Conservation (phyloP, 1,140 invertebrate species). For the Drosophila seguyi region DNA sequence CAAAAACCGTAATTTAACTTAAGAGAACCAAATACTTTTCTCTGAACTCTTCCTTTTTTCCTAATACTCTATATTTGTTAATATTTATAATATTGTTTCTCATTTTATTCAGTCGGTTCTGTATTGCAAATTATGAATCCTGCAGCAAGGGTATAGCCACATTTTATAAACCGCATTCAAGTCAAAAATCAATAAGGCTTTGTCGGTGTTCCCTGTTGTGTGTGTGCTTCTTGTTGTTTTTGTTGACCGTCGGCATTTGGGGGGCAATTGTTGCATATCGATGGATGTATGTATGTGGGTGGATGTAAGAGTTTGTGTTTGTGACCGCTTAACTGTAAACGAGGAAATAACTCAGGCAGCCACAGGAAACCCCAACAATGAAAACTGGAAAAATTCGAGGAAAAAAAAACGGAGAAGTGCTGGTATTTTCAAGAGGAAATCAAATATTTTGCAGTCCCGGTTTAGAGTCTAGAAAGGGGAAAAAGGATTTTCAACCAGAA, state of each 20-base stretch:
- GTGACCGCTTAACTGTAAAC: constrained; percentile 44
- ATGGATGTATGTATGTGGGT: constrained; percentile 16
- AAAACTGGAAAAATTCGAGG: constrained; percentile 13
- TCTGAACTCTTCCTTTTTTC: too few relatives aligned
- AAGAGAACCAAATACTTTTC: too few relatives aligned
- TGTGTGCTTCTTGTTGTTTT: constrained; percentile 32
- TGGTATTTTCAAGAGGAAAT: constrained; percentile 41
- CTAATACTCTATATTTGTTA: background rate
- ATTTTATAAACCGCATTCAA: constrained; percentile 56
- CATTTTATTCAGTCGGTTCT: background rate
- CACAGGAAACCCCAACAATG: constrained; percentile 25
- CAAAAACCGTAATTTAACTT: too few relatives aligned
- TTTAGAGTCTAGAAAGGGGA: background rate
- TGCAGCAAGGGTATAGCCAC: constrained; percentile 3
- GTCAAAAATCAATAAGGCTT: constrained; percentile 64
- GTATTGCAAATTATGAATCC: background rate
- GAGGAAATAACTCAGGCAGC: constrained; percentile 44
- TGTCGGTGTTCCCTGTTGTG: constrained; percentile 35
- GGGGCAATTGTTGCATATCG: constrained; percentile 53
- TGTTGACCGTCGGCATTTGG: constrained; percentile 49
- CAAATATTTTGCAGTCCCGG: constrained; percentile 28
- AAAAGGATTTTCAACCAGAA: constrained; percentile 5
- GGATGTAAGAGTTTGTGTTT: constrained; percentile 3
- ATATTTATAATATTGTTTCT: too few relatives aligned
- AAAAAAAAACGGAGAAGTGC: background rate